These are phyloP conservation scores for Phalacrocorax brasilianus DNA, from an alignment of 2,113 vertebrate species.

Conservation along the genomic window DNA sequence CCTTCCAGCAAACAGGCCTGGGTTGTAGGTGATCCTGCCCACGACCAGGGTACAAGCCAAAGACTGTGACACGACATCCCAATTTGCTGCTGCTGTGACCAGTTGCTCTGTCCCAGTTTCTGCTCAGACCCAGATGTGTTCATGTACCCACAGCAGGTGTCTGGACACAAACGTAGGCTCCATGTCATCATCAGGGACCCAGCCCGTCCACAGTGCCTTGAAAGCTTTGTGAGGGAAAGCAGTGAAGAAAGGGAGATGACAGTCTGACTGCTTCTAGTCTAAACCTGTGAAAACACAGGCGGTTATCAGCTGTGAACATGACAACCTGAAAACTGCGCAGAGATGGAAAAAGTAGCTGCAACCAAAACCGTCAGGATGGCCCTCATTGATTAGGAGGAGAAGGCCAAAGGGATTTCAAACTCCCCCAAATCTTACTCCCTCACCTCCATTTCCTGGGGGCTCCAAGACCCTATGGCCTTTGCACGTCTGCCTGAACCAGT, in stretches of 20 bases:
- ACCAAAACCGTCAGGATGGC: not conserved
- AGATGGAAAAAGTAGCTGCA: not conserved
- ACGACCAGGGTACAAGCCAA: not conserved
- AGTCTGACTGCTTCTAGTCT: not conserved
- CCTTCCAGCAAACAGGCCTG: not conserved
- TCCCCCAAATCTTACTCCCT: not conserved
- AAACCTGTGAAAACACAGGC: not conserved
- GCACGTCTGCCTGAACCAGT: not conserved
- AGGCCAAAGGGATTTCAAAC: not conserved
- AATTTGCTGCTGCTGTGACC: not conserved
- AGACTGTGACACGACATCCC: not conserved
- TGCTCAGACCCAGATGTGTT: not conserved
- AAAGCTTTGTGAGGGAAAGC: not conserved
- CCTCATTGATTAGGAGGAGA: not conserved
- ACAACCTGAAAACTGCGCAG: not conserved
- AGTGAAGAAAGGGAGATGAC: not conserved
- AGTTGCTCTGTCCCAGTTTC: not conserved
- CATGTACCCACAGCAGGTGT: not conserved
- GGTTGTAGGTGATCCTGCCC: not conserved
- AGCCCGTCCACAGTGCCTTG: not conserved
- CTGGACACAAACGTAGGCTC: not conserved
- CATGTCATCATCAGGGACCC: not conserved
- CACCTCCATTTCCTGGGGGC: fast-evolving
- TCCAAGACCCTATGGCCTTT: fast-evolving
- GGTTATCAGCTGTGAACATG: not conserved